Conservation (phyloP, 2,888 invertebrate genomes). For the Nomada goodeniana region DNA sequence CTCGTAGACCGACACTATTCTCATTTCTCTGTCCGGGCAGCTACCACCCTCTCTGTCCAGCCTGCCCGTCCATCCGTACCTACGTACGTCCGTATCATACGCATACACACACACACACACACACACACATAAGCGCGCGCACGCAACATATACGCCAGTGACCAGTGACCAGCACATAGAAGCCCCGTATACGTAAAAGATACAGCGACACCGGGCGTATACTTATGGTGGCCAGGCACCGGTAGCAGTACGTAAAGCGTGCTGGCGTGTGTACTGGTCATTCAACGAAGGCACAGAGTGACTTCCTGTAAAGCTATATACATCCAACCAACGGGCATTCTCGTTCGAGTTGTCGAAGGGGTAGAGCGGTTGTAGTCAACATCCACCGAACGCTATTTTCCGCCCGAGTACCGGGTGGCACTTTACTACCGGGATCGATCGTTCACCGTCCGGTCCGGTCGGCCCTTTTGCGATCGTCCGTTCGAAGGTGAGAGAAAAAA, state of each 20-base stretch:
- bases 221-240: constrained; percentile 32
- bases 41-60: constrained; percentile 69
- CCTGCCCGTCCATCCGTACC: constrained; percentile 67
- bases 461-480: constrained; percentile 55
- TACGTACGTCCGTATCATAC: constrained; percentile 61
- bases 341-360: constrained; percentile 75
- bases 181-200: constrained; percentile 29
- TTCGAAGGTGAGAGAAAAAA: neutral
- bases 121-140: neutral
- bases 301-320: constrained; percentile 78
- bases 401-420: constrained; percentile 71
- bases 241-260: constrained; percentile 46
- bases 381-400: constrained; percentile 74
- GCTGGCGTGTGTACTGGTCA: constrained; percentile 69
- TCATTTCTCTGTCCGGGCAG: constrained; percentile 81
- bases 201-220: constrained; percentile 50
- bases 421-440: constrained; percentile 70
- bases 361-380: constrained; percentile 70
- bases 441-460: constrained; percentile 34
- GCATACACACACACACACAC: constrained; percentile 44
- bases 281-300: constrained; percentile 75
- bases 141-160: constrained; percentile 53
- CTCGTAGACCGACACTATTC: constrained; percentile 84
- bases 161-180: constrained; percentile 29
- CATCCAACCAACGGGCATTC: constrained; percentile 71